Conservation (phyloP, 1,140 invertebrate genomes). For the Dendrolimus kikuchii region DNA sequence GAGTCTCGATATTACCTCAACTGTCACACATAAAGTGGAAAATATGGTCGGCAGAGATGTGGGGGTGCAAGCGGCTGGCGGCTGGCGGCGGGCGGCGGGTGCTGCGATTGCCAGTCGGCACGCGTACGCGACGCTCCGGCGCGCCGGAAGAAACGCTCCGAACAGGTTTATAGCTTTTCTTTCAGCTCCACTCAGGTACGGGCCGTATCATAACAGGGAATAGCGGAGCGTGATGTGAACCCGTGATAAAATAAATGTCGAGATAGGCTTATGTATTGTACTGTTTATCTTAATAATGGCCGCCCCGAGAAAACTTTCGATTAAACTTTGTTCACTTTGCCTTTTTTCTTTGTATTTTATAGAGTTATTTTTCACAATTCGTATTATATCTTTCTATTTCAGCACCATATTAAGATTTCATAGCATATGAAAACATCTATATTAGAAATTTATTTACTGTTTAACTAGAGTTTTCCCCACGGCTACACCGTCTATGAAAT, state of each 20-base stretch:
- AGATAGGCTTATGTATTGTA: conserved; percentile 72
- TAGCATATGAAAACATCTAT: neutral
- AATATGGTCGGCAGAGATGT: conserved; percentile 73
- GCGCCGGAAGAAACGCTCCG: conserved; percentile 65
- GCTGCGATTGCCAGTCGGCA: conserved; percentile 51
- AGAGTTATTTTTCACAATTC: conserved; percentile 14
- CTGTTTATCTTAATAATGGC: conserved; percentile 72
- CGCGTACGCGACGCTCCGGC: conserved; percentile 67
- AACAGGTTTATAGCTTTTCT: conserved; percentile 74
- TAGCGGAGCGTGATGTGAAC: conserved; percentile 70
- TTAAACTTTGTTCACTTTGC: conserved; percentile 46
- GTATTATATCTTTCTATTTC: no score
- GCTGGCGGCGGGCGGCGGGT: conserved; percentile 20
- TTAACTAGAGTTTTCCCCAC: no score
- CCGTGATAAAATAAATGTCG: conserved; percentile 71
- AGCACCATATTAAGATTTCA: neutral
- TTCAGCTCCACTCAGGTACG: conserved; percentile 72
- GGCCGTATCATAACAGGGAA: conserved; percentile 72
- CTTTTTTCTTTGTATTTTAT: conserved; percentile 17
- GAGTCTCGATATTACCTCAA: conserved; percentile 74
- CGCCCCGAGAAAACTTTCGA: conserved; percentile 61
- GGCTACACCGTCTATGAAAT: no score
- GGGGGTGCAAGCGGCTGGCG: conserved; percentile 34
- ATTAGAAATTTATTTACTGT: no score
- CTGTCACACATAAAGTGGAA: conserved; percentile 75